These are phyloP conservation scores for Pimpla rufipes DNA, from an alignment of 2,888 invertebrate species.

Conservation along the genomic window DNA sequence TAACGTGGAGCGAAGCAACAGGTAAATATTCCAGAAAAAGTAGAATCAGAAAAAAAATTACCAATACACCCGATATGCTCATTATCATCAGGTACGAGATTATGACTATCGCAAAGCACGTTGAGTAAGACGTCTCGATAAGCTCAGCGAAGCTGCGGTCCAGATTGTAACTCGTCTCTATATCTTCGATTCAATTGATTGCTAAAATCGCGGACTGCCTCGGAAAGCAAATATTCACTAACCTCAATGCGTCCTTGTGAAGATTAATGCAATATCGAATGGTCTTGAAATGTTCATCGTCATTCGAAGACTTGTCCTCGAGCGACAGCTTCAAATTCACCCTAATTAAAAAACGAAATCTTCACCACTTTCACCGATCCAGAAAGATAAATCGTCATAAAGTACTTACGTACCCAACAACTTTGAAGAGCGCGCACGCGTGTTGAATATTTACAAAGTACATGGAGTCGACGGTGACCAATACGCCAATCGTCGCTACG, in stretches of 20 bases:
- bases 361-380: not conserved
- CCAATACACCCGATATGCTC: slow-evolving; percentile 29
- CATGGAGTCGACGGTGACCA: slow-evolving; percentile 36
- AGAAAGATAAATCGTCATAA: not conserved
- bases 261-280: slow-evolving; percentile 49
- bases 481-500: not conserved
- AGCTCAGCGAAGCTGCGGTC: slow-evolving; percentile 31
- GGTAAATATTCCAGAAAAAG: not conserved
- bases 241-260: slow-evolving; percentile 51
- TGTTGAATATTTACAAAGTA: slow-evolving; percentile 40
- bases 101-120: not conserved
- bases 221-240: not conserved
- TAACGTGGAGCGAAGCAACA: not conserved
- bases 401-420: slow-evolving; percentile 33
- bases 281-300: slow-evolving; percentile 14
- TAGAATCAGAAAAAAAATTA: not conserved
- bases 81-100: not conserved
- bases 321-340: not conserved
- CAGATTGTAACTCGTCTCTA: not conserved
- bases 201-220: not conserved
- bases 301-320: not conserved
- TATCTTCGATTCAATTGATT: not conserved
- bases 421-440: slow-evolving; percentile 45
- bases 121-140: slow-evolving; percentile 34
- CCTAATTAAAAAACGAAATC: slow-evolving; percentile 14